phyloP scores from a whole-genome alignment of 1,140 invertebrate genomes.

The Bombus confusus region DNA sequence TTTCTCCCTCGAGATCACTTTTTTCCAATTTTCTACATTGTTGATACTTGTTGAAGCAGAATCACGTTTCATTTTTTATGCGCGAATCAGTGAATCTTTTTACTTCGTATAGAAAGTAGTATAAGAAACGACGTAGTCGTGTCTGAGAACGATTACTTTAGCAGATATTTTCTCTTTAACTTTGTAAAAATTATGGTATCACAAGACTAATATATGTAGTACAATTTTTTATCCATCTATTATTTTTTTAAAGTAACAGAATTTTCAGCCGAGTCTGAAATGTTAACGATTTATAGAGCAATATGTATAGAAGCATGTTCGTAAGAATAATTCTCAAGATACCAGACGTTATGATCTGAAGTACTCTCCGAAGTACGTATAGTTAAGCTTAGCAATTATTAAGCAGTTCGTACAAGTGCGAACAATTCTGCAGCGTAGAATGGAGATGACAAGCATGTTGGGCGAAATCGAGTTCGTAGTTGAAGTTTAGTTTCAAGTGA shows the following conservation, averaged over 20 bases:
- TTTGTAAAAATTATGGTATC: too few species aligned
- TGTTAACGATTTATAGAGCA: background rate
- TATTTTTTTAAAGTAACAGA: too few species aligned
- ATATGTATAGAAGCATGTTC: background rate
- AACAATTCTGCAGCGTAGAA: background rate
- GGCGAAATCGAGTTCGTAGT: background rate
- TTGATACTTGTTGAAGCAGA: too few species aligned
- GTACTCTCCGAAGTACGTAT: background rate
- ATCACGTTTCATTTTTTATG: background rate
- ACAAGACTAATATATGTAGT: too few species aligned
- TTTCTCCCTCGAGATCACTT: too few species aligned
- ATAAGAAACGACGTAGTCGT: too few species aligned
- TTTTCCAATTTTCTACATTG: background rate
- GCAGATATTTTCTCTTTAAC: too few species aligned
- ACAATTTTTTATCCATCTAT: too few species aligned
- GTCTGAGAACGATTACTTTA: too few species aligned
- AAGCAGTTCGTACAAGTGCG: background rate
- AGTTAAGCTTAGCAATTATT: slow-evolving; percentile 5
- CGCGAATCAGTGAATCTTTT: too few species aligned
- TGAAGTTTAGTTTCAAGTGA: background rate
- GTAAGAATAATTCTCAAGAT: background rate
- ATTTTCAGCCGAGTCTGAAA: background rate
- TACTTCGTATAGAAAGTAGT: too few species aligned
- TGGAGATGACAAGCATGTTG: background rate
- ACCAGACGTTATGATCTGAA: background rate